phyloP scores from a whole-genome alignment of 2,888 invertebrate genomes.

The Chloromyia formosa region DNA sequence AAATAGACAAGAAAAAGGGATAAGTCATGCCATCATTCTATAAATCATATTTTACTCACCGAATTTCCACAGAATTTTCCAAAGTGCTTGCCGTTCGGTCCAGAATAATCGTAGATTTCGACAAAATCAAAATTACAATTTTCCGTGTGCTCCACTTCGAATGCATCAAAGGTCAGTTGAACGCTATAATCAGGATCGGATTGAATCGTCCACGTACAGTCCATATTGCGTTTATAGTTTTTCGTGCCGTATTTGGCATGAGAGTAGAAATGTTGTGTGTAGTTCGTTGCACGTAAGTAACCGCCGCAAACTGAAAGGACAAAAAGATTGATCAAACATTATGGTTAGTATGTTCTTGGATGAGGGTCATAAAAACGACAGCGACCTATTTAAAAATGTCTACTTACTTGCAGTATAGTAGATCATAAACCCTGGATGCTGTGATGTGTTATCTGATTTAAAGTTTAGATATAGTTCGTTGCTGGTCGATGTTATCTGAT shows the following conservation, averaged over 20 bases:
- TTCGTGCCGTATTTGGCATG: constrained; percentile 93
- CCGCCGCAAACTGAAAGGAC: constrained; percentile 87
- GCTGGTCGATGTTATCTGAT: constrained; percentile 85
- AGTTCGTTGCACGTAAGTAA: constrained; percentile 81
- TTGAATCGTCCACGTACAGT: constrained; percentile 96
- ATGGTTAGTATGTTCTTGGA: too few relatives aligned
- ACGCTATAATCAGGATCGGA: constrained; percentile 83
- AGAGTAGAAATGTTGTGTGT: constrained; percentile 89
- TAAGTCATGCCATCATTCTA: neutral
- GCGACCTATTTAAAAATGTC: neutral
- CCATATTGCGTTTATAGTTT: constrained; percentile 87
- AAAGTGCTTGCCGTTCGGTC: constrained; percentile 81
- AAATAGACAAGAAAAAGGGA: constrained; percentile 46
- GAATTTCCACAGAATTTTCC: constrained; percentile 89
- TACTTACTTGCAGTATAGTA: constrained; percentile 85
- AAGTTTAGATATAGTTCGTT: constrained; percentile 95
- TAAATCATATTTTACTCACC: constrained; percentile 66
- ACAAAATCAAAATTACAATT: constrained; percentile 95
- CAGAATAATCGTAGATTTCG: constrained; percentile 90
- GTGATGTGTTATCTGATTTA: constrained; percentile 94
- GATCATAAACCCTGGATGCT: constrained; percentile 92
- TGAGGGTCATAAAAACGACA: neutral
- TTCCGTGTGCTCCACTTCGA: constrained; percentile 80
- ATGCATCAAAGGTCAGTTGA: constrained; percentile 82
- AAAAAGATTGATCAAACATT: constrained; percentile 25